These are phyloP conservation scores for Holothuria leucospilota DNA, from an alignment of 53 echinoderm and acorn worm genomes.

Conservation along the genomic window DNA sequence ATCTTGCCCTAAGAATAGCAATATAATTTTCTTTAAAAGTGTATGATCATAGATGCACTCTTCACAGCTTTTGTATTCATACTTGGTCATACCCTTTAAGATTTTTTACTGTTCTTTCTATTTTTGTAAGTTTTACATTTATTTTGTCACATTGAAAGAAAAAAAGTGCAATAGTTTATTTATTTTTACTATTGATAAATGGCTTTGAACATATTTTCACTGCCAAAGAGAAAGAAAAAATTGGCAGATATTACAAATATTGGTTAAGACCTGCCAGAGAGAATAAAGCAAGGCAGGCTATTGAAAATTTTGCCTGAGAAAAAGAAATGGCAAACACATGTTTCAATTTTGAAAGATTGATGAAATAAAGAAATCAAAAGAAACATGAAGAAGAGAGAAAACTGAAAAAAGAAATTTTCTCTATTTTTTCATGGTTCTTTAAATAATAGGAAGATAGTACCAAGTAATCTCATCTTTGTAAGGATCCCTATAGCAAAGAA, in stretches of 20 bases:
- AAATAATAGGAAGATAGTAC: neutral
- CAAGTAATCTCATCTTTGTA: too few relatives aligned
- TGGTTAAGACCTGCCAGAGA: slow-evolving; percentile 16
- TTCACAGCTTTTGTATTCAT: too few relatives aligned
- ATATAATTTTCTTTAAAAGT: too few relatives aligned
- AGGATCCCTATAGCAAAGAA: too few relatives aligned
- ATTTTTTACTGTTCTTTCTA: too few relatives aligned
- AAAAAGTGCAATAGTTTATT: too few relatives aligned
- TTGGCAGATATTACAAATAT: neutral
- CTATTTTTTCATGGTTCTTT: slow-evolving; percentile 39
- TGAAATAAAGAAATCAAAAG: slow-evolving; percentile 21
- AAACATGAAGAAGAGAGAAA: slow-evolving; percentile 38
- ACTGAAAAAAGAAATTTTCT: slow-evolving; percentile 3
- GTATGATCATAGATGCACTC: too few relatives aligned
- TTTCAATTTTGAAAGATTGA: slow-evolving; percentile 2
- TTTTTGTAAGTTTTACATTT: too few relatives aligned
- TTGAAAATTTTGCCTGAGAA: neutral
- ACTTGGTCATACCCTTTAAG: too few relatives aligned
- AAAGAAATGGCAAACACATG: slow-evolving; percentile 30
- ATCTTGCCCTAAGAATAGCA: too few relatives aligned
- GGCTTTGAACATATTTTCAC: neutral
- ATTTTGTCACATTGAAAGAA: too few relatives aligned
- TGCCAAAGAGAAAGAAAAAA: slow-evolving; percentile 28
- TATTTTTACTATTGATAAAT: too few relatives aligned
- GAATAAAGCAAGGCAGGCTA: slow-evolving; percentile 21